Base-by-base conservation (phyloP, 2,888 invertebrate species). In the Adela reaumurella region DNA sequence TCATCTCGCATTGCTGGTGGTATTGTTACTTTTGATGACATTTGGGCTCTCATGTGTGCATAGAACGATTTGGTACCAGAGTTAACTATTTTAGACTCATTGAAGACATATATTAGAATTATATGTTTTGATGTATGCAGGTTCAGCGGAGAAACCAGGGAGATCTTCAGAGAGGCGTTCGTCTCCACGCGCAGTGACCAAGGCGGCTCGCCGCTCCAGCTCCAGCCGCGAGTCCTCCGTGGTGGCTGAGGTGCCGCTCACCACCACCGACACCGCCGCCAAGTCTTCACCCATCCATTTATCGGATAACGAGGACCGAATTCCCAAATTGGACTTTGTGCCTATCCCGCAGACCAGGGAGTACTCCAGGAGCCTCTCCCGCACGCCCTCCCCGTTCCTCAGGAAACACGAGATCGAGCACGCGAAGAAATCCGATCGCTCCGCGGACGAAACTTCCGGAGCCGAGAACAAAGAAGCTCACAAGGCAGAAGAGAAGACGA, bases 321-420 rank as follows among this genome's bases (percentile, higher is more conserved):
- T 53, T 48, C 60, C 59, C 46, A 56, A 59, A 56, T 70, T 70
- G 46, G 74, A 77, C 54, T 70, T 77, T 53, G 62, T 78, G 53
- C 57, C 67, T 1, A 63, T 78, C 48, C 72, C 77, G 35, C 63
- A 62, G 16, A 55, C 68, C 50, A 65, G 76, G 29, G 74, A 87
- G 62, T 88, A 85, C 64, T 88, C 88, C 18, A 83, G 83, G 64
- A 92, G 91, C 61, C 78, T 91, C 43, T 92, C 92, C n/a, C 83
- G 92, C 54, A 92, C 92, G 1, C 92, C 92, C 14, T 92, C 92
- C 16, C 92, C 92, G 43, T 92, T 92, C 68, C 85, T 91, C 53
- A 88, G 88, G 58, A 83, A 83, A 56, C 81, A 83, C 54, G 85
- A 85, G 64, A 81, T 83, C 46, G 84, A 74, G 51, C 64, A 58